Conservation (phyloP, 2,888 invertebrate genomes). For the Yponomeuta evonymella region DNA sequence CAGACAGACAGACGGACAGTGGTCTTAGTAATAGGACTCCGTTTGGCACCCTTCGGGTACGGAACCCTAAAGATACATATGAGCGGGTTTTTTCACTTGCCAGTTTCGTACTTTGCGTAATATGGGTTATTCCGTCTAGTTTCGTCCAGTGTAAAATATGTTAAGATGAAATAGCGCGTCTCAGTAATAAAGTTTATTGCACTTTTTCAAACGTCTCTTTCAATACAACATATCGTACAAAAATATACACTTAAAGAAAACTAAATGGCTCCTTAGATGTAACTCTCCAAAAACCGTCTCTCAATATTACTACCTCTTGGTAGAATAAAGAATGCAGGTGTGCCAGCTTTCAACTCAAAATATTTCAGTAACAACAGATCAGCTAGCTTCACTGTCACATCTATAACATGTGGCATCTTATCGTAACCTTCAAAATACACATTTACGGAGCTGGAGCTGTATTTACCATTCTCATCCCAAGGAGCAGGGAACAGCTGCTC, state of each 20-base stretch:
- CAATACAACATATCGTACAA: background rate
- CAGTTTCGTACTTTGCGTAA: too few species aligned
- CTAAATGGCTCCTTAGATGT: slow-evolving; percentile 35
- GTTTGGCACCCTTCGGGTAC: too few species aligned
- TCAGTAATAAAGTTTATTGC: background rate
- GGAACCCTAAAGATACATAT: too few species aligned
- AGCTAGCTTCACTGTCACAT: slow-evolving; percentile 72
- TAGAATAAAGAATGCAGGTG: slow-evolving; percentile 79
- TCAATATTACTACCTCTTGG: slow-evolving; percentile 76
- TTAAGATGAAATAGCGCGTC: background rate
- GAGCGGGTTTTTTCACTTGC: too few species aligned
- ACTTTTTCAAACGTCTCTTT: background rate
- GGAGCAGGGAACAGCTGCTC: slow-evolving; percentile 81
- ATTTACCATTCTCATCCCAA: slow-evolving; percentile 83
- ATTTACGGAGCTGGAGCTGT: slow-evolving; percentile 75
- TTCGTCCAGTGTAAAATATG: background rate
- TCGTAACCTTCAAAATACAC: slow-evolving; percentile 85
- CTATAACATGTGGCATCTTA: slow-evolving; percentile 76
- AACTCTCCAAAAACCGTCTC: slow-evolving; percentile 73
- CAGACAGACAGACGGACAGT: too few species aligned
- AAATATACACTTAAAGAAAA: slow-evolving; percentile 14
- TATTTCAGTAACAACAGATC: slow-evolving; percentile 77
- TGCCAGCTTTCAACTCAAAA: slow-evolving; percentile 79
- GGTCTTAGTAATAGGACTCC: too few species aligned
- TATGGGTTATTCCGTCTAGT: too few species aligned